Conservation (phyloP, 2,797 vertebrate species). For the Schizothorax lantsangensis region DNA sequence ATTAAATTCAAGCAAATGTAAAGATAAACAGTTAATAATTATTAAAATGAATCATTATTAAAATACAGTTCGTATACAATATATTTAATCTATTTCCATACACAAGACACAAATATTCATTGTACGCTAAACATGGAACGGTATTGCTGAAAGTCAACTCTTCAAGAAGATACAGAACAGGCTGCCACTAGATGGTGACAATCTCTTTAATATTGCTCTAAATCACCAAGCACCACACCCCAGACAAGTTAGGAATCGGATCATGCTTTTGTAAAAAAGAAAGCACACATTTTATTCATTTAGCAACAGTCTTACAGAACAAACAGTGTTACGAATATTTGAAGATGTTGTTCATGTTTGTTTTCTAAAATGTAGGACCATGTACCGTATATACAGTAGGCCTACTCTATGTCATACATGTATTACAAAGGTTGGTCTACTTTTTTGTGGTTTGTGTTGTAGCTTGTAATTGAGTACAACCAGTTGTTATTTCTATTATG, state of each 20-base stretch:
- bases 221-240: slow-evolving; percentile 11
- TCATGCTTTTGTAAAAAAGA: not conserved
- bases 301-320: not conserved
- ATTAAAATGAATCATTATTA: not conserved
- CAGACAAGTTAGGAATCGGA: not conserved
- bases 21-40: not conserved
- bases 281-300: not conserved
- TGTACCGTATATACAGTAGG: not conserved
- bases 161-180: not conserved
- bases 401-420: not conserved
- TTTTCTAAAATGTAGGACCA: not conserved
- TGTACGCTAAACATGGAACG: not conserved
- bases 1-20: not conserved
- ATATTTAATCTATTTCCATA: not conserved
- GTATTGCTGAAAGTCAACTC: not conserved
- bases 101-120: not conserved
- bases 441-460: not conserved
- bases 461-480: not conserved
- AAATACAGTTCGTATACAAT: not conserved
- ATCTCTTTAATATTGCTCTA: not conserved
- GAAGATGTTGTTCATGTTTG: not conserved
- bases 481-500: not conserved
- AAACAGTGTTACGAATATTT: not conserved
- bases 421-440: not conserved
- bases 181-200: slow-evolving; percentile 54